These are phyloP conservation scores for Platysteira castanea DNA, from an alignment of 2,113 vertebrate genomes.

Conservation along the genomic window DNA sequence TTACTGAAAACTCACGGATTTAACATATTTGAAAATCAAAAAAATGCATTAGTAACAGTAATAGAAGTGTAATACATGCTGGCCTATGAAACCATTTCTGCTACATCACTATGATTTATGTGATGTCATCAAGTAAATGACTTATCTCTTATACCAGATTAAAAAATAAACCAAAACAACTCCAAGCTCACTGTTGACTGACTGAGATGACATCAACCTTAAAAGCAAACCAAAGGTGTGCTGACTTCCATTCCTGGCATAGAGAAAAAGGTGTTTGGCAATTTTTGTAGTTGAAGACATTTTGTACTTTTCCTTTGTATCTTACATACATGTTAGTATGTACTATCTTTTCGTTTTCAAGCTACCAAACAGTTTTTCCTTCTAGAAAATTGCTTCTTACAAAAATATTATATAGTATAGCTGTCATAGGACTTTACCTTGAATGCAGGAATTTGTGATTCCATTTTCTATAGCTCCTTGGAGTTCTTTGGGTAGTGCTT, in stretches of 20 bases:
- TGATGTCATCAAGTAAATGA: background rate
- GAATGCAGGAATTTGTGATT: slow-evolving; percentile 79
- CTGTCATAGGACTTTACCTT: slow-evolving; percentile 74
- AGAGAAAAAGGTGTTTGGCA: background rate
- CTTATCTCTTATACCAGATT: background rate
- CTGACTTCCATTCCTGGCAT: background rate
- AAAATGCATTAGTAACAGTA: background rate
- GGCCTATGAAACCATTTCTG: background rate
- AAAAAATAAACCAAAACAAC: background rate
- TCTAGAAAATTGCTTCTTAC: background rate
- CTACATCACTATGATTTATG: background rate
- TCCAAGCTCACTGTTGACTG: background rate
- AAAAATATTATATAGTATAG: background rate
- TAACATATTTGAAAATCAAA: background rate
- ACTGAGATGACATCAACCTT: background rate
- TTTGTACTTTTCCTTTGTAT: background rate
- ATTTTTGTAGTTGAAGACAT: background rate
- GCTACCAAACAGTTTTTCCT: background rate
- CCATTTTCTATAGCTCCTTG: slow-evolving; percentile 85
- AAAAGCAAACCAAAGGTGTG: background rate
- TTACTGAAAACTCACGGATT: background rate
- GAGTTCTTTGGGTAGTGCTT: slow-evolving; percentile 65
- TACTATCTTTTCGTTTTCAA: background rate
- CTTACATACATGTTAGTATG: background rate
- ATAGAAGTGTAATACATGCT: background rate